Evolutionary conservation across 2,113 vertebrate genomes (phyloP).

Genomic region (Ptilorrhoa leucosticta): DNA sequence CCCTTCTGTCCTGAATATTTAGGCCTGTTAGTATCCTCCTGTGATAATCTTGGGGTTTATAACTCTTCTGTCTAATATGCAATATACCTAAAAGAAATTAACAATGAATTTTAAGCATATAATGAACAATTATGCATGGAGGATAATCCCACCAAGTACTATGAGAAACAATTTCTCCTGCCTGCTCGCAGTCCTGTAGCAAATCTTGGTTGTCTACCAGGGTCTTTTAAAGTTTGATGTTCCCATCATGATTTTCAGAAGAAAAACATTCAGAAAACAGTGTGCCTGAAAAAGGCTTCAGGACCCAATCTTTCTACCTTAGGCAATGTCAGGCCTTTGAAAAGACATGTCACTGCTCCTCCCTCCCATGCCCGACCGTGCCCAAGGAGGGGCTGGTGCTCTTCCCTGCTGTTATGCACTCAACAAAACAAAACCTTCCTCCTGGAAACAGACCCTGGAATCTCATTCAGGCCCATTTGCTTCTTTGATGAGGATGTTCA

Average conservation of each 20-base stretch:
- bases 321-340: not conserved
- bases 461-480: constrained; percentile 16
- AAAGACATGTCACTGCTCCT: not conserved
- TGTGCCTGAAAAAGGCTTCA: not conserved
- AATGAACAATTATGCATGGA: constrained; percentile 50
- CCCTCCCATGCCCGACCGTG: not conserved
- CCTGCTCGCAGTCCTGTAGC: not conserved
- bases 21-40: not conserved
- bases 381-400: constrained; percentile 3
- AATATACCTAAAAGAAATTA: constrained; percentile 25
- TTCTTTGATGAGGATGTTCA: constrained; percentile 33
- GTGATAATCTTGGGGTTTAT: constrained; percentile 27
- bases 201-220: not conserved
- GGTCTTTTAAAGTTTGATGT: not conserved
- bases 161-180: not conserved
- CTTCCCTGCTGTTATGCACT: constrained; percentile 3
- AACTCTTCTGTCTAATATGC: constrained; percentile 13
- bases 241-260: not conserved
- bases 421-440: constrained; percentile 35
- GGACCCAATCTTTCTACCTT: not conserved
- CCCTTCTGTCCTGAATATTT: constrained; percentile 13
- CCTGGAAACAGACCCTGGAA: constrained; percentile 40
- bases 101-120: constrained; percentile 28
- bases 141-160: constrained; percentile 31
- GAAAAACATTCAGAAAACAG: not conserved